A percentile compares a stretch with the other conserved stretches of the same genome.
Evolutionary conservation across 2,797 vertebrate species (phyloP).

Genomic region (Lepilemur ruficaudatus): DNA sequence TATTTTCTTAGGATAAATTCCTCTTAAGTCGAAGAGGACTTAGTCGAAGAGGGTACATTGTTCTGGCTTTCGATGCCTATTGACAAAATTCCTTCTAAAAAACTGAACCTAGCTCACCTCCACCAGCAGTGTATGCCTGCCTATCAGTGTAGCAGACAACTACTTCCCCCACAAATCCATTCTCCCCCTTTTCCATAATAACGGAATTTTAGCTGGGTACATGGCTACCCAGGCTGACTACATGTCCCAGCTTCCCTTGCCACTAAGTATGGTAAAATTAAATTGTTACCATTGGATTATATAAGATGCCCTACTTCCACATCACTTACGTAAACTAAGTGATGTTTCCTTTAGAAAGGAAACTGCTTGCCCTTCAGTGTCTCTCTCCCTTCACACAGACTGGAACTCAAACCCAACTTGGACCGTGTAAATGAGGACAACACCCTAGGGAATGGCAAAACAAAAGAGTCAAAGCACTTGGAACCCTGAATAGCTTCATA

Average conservation of each 20-base stretch:
- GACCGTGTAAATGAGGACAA: not conserved
- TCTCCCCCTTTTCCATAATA: not conserved
- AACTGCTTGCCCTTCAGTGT: not conserved
- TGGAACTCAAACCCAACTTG: not conserved
- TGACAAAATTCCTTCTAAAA: constrained; percentile 2
- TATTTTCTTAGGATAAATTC: not conserved
- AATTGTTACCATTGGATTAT: not conserved
- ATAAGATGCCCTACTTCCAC: not conserved
- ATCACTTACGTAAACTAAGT: not conserved
- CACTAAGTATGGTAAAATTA: not conserved
- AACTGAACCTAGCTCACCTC: not conserved
- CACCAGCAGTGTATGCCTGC: not conserved
- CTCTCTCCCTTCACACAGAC: not conserved
- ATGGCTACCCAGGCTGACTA: not conserved
- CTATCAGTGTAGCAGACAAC: not conserved
- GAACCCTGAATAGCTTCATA: not conserved
- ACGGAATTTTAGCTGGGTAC: not conserved
- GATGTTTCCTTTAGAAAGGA: not conserved
- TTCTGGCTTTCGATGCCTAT: not conserved
- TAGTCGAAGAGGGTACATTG: not conserved
- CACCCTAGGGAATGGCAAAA: not conserved
- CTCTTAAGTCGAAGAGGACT: not conserved
- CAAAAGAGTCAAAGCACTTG: not conserved
- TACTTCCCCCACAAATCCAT: not conserved
- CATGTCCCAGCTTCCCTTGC: not conserved